Percentiles rank a stretch among this genome's conserved stretches.
phyloP scores from a whole-genome alignment of 2,797 vertebrate species.

The Avahi laniger region DNA sequence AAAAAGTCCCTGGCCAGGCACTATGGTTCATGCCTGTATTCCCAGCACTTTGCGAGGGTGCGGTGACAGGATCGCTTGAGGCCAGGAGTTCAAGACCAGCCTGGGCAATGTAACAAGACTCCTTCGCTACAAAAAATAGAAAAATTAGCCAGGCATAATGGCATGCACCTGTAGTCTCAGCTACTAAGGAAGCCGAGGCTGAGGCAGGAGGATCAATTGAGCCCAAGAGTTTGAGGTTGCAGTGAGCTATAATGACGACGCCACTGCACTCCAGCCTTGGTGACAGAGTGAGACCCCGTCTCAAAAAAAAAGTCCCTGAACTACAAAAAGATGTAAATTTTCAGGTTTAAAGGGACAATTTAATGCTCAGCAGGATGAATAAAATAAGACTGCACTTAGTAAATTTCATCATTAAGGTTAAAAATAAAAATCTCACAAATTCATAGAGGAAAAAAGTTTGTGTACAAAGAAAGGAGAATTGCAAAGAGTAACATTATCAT shows the following conservation, averaged over 20 bases:
- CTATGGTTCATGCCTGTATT: not conserved
- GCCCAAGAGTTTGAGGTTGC: not conserved
- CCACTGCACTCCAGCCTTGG: not conserved
- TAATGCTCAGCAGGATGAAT: not conserved
- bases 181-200: not conserved
- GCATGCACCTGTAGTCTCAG: not conserved
- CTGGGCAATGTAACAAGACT: not conserved
- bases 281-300: not conserved
- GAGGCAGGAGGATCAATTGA: not conserved
- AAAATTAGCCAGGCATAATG: not conserved
- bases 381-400: not conserved
- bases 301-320: not conserved
- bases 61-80: not conserved
- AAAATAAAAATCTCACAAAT: constrained; percentile 18
- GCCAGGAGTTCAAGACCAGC: not conserved
- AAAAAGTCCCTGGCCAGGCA: not conserved
- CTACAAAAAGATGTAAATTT: not conserved
- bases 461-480: not conserved
- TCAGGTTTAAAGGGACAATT: not conserved
- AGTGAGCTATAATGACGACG: not conserved
- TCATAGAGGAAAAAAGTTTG: not conserved
- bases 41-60: not conserved
- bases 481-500: not conserved
- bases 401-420: not conserved
- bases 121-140: not conserved